These are phyloP conservation scores for Serranus cabrilla DNA, from an alignment of 2,797 vertebrate genomes.

Conservation along the genomic window DNA sequence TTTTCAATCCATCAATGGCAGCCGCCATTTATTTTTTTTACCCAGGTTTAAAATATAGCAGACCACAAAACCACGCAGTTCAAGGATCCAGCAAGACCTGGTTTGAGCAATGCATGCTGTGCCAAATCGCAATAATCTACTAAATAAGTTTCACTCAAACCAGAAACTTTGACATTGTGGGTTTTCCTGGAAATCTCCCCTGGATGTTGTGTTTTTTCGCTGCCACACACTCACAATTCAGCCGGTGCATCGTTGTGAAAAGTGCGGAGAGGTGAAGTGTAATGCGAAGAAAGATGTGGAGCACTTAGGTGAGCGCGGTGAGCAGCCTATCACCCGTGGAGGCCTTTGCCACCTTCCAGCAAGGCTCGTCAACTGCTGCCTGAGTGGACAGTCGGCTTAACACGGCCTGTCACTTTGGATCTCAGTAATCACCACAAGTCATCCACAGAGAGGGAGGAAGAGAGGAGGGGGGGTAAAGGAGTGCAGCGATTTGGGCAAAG, in stretches of 20 bases:
- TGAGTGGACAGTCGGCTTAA: constrained; percentile 57
- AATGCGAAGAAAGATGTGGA: constrained; percentile 18
- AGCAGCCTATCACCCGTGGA: constrained; percentile 45
- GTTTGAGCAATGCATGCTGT: too few species aligned
- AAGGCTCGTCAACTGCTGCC: constrained; percentile 44
- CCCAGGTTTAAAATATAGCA: too few species aligned
- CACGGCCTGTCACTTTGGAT: constrained; percentile 65
- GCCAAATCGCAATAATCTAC: too few species aligned
- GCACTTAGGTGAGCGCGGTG: constrained; percentile 31
- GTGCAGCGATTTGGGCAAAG: constrained; percentile 16
- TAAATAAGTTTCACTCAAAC: too few species aligned
- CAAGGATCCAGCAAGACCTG: too few species aligned
- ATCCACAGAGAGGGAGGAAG: constrained; percentile 11
- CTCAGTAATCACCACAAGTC: constrained; percentile 57
- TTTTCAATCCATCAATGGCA: too few species aligned
- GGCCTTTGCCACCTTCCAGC: constrained; percentile 65
- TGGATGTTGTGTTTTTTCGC: neutral
- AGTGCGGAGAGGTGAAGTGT: constrained; percentile 25
- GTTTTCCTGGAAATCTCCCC: constrained; percentile 14
- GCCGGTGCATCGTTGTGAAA: constrained; percentile 1
- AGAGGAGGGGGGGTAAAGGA: constrained; percentile 16
- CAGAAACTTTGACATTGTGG: too few species aligned
- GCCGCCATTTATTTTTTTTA: too few species aligned
- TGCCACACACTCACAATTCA: neutral
- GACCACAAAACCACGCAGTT: too few species aligned